Evolutionary conservation across 2,797 vertebrate genomes (phyloP).

Genomic region (Sebastes nivosus): DNA sequence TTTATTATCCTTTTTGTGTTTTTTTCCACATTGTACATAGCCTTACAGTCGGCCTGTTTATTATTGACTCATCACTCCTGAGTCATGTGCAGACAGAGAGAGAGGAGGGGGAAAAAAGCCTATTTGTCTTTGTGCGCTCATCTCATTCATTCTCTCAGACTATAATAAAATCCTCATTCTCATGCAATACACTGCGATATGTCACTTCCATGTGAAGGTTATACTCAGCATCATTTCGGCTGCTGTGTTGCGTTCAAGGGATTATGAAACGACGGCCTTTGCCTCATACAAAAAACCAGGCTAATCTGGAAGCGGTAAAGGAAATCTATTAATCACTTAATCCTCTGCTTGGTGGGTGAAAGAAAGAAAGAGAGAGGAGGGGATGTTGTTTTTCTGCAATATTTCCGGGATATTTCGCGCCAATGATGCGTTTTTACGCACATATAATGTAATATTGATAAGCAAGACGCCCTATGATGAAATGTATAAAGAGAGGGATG

Average conservation of each 20-base stretch:
- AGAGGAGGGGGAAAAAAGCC: not conserved
- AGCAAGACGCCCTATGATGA: not conserved
- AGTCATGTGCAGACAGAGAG: not conserved
- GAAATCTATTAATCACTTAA: conserved; percentile 70
- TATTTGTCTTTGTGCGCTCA: not conserved
- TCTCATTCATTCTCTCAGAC: not conserved
- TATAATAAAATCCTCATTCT: not conserved
- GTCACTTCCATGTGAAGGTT: conserved; percentile 21
- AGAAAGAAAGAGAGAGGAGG: not conserved
- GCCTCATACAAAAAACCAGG: conserved; percentile 36
- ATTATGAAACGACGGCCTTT: conserved; percentile 53
- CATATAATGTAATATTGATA: not conserved
- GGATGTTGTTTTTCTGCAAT: conserved; percentile 1
- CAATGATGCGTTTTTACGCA: not conserved
- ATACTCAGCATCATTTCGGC: conserved; percentile 1
- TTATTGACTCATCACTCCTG: conserved; percentile 4
- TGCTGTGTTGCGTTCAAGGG: conserved; percentile 23
- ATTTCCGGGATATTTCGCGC: not conserved
- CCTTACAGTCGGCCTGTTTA: not conserved
- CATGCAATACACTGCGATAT: too few species aligned
- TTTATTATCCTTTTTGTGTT: not conserved
- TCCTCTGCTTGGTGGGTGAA: conserved; percentile 21
- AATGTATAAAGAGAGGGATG: not conserved
- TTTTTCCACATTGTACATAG: not conserved
- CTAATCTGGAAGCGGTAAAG: conserved; percentile 59